Evolutionary conservation across 2,797 vertebrate species (phyloP).

Genomic region (Mormyrus proboscirostris): DNA sequence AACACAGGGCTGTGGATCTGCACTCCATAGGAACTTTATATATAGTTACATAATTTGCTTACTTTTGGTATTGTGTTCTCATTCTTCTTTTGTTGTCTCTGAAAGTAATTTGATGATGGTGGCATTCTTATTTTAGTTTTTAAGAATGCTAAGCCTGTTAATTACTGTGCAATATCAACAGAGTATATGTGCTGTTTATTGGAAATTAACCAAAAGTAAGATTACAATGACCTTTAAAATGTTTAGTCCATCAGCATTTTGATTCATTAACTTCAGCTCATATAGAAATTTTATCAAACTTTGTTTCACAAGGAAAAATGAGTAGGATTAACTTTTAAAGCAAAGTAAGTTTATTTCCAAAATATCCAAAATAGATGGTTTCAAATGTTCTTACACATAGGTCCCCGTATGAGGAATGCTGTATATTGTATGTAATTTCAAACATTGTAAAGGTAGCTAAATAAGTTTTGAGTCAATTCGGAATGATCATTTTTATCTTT

Average conservation of each 20-base stretch:
- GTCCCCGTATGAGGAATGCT: neutral
- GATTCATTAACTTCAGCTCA: neutral
- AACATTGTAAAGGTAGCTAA: neutral
- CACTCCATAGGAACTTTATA: neutral
- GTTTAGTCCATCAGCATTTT: neutral
- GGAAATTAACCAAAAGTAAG: neutral
- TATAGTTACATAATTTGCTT: neutral
- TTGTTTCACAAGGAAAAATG: neutral
- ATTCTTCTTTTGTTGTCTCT: neutral
- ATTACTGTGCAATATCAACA: neutral
- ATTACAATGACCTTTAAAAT: neutral
- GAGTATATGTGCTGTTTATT: neutral
- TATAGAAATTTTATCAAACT: neutral
- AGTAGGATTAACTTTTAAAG: neutral
- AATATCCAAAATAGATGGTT: too few species aligned
- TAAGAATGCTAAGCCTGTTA: neutral
- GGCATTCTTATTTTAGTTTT: neutral
- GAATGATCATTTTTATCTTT: neutral
- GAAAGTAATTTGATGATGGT: neutral
- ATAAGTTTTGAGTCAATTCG: neutral
- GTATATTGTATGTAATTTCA: neutral
- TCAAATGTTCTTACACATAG: neutral
- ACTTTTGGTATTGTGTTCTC: neutral
- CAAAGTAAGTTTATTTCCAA: neutral
- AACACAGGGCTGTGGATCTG: neutral